Evolutionary conservation across 2,888 invertebrate species (phyloP).

Genomic region (Copidosoma aretas): DNA sequence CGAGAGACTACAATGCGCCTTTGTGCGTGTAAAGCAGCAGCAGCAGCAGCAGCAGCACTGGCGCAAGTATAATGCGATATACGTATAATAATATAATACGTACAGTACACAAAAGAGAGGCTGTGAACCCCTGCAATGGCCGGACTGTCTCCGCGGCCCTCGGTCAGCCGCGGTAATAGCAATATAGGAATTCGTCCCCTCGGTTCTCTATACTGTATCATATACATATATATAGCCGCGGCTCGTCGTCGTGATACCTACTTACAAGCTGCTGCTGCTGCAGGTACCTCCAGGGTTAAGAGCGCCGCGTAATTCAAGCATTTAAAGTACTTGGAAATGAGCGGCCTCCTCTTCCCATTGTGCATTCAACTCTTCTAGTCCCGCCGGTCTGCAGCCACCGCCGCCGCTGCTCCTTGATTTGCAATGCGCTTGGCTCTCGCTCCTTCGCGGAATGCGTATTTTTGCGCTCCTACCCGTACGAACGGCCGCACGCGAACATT

Average conservation of each 20-base stretch:
- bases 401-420: conserved; percentile 20
- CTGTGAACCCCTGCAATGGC: neutral
- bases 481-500: conserved; percentile 10
- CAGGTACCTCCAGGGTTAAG: too few species aligned
- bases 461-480: conserved; percentile 3
- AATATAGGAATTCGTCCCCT: conserved; percentile 24
- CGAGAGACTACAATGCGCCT: conserved; percentile 16
- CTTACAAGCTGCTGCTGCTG: too few species aligned
- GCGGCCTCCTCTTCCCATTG: conserved; percentile 27
- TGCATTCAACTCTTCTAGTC: conserved; percentile 38
- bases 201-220: conserved; percentile 7
- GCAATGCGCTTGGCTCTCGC: conserved; percentile 20
- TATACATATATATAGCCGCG: too few species aligned
- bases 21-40: neutral
- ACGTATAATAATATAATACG: too few species aligned
- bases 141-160: neutral
- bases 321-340: conserved; percentile 37
- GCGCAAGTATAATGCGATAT: too few species aligned
- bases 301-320: conserved; percentile 37
- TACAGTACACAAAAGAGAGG: too few species aligned
- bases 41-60: neutral
- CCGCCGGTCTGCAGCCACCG: conserved; percentile 14
- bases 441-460: conserved; percentile 34
- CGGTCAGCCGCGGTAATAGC: neutral
- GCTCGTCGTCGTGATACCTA: too few species aligned